Evolutionary conservation across 2,888 invertebrate genomes (phyloP).

Genomic region (Iselma pallidipennis): DNA sequence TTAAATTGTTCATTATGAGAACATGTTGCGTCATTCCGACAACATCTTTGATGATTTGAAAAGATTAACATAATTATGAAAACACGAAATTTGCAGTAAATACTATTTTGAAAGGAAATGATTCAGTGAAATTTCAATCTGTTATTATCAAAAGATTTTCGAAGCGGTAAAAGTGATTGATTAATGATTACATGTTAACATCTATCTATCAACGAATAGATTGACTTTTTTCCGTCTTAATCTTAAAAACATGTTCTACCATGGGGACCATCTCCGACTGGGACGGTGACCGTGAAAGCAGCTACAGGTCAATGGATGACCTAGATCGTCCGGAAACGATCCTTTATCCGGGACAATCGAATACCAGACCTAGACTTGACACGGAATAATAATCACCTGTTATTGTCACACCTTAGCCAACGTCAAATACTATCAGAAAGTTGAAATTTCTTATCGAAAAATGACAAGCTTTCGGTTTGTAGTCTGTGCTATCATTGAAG

Average conservation of each 20-base stretch:
- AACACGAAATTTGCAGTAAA: not conserved
- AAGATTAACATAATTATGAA: not conserved
- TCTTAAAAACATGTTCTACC: constrained; percentile 2
- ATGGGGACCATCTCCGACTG: constrained; percentile 37
- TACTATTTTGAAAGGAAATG: no score
- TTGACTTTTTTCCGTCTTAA: no score
- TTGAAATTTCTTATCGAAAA: no score
- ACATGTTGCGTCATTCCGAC: constrained; percentile 17
- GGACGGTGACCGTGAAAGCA: constrained; percentile 45
- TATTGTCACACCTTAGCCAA: not conserved
- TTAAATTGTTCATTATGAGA: constrained; percentile 16
- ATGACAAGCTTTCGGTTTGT: no score
- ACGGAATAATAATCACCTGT: constrained; percentile 35
- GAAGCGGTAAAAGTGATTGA: not conserved
- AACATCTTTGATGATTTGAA: constrained; percentile 1
- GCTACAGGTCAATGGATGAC: constrained; percentile 45
- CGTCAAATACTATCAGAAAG: no score
- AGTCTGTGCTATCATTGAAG: not conserved
- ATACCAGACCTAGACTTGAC: constrained; percentile 40
- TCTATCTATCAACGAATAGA: no score
- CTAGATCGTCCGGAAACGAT: constrained; percentile 42
- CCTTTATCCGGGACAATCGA: constrained; percentile 32
- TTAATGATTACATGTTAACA: no score
- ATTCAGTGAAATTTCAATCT: no score
- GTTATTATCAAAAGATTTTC: no score